Conservation (phyloP, 2,113 vertebrate species). For the Ondatra zibethicus region DNA sequence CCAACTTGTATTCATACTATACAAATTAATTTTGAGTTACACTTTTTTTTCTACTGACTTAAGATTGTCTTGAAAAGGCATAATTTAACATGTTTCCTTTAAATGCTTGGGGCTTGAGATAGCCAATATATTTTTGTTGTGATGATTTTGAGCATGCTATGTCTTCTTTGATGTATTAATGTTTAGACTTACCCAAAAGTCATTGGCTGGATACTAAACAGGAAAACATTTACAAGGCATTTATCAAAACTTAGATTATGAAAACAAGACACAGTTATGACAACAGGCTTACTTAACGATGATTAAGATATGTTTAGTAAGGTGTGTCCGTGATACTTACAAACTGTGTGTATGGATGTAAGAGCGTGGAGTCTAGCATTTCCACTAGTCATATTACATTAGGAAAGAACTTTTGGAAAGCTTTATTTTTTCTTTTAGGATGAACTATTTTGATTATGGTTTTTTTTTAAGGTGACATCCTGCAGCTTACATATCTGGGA, state of each 20-base stretch:
- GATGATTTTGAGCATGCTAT: slow-evolving; percentile 11
- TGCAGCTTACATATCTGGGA: background rate
- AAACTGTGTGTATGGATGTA: background rate
- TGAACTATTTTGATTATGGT: background rate
- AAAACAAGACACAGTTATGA: background rate
- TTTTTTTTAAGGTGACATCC: background rate
- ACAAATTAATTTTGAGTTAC: background rate
- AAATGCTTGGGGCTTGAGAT: background rate
- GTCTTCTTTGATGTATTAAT: slow-evolving; percentile 3
- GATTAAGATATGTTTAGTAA: background rate
- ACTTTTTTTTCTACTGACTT: background rate
- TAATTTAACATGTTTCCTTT: slow-evolving; percentile 6
- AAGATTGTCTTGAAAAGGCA: background rate
- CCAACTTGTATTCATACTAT: background rate
- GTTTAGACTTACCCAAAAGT: slow-evolving; percentile 3
- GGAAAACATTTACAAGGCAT: background rate
- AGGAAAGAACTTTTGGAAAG: background rate
- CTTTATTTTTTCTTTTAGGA: background rate
- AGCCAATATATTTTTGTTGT: slow-evolving; percentile 13
- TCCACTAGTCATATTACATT: background rate
- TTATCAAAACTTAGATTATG: slow-evolving; percentile 25
- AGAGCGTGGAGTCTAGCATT: background rate
- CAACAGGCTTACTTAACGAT: background rate
- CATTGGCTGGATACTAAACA: background rate
- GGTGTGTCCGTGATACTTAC: background rate